A percentile compares a stretch with the other conserved stretches of the same genome.
These are phyloP conservation scores for Bergia sp. DNA, from an alignment of 92 coral and sea anemone species.

Conservation along the genomic window DNA sequence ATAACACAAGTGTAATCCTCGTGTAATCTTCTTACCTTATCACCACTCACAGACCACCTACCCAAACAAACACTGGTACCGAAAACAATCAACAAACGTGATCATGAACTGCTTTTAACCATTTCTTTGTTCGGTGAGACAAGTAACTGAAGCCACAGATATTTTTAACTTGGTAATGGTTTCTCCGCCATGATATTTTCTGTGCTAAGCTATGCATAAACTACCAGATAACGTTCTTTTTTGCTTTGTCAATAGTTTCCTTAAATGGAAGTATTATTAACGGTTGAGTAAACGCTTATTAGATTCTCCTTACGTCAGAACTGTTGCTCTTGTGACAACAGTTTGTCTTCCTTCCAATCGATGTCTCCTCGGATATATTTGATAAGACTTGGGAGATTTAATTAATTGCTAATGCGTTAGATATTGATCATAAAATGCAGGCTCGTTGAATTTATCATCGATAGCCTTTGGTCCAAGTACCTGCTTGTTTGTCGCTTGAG, in stretches of 20 bases:
- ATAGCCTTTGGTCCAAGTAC: background rate
- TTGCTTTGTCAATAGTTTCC: constrained; percentile 35
- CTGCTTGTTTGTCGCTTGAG: constrained; percentile 5
- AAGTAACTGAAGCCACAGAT: background rate
- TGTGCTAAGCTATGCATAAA: constrained; percentile 35
- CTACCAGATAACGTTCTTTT: constrained; percentile 24
- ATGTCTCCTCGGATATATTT: background rate
- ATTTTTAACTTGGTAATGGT: background rate
- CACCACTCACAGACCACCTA: constrained; percentile 15
- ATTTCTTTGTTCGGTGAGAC: background rate
- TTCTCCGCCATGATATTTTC: constrained; percentile 39
- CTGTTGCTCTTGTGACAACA: constrained; percentile 1
- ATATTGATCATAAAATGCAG: background rate
- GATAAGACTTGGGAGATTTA: constrained; percentile 11
- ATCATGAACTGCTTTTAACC: background rate
- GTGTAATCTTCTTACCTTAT: constrained; percentile 20
- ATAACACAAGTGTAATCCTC: constrained; percentile 16
- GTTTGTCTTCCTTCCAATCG: background rate
- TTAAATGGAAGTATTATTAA: constrained; percentile 6
- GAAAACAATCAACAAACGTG: background rate
- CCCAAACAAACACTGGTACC: constrained; percentile 43
- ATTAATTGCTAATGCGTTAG: background rate
- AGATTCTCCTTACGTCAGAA: constrained; percentile 27
- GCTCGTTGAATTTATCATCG: background rate
- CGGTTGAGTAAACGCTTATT: constrained; percentile 14